Evolutionary conservation across 2,888 invertebrate genomes (phyloP).

Genomic region (Catocala nupta): DNA sequence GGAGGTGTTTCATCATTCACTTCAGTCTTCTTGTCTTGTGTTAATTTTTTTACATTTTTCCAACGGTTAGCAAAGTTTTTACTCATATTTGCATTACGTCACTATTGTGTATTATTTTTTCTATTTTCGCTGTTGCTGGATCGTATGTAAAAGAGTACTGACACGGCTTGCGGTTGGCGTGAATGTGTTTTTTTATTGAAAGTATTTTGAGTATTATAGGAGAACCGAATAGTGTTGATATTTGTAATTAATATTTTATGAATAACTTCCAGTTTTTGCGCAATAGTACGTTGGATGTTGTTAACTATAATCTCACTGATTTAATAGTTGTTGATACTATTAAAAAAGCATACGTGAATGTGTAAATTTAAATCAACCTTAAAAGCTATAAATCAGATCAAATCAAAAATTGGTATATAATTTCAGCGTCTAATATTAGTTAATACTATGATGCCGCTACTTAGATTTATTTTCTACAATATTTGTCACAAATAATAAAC

Average conservation of each 20-base stretch:
- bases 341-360: no score
- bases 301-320: no score
- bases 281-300: no score
- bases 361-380: no score
- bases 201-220: constrained; percentile 51
- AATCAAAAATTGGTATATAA: no score
- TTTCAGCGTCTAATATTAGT: no score
- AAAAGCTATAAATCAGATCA: no score
- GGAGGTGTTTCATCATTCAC: constrained; percentile 52
- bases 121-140: constrained; percentile 19
- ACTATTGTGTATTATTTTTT: constrained; percentile 21
- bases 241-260: constrained; percentile 25
- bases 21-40: constrained; percentile 55
- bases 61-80: constrained; percentile 69
- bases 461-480: no score
- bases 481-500: no score
- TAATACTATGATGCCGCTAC: no score
- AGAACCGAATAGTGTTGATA: constrained; percentile 52
- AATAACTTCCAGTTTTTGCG: no score
- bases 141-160: constrained; percentile 30
- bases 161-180: constrained; percentile 36
- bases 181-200: constrained; percentile 43
- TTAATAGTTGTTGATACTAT: no score
- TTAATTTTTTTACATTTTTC: constrained; percentile 73
- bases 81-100: constrained; percentile 62